These are phyloP conservation scores for Margaritifera margaritifera DNA, from an alignment of 2,888 invertebrate species.

Conservation along the genomic window DNA sequence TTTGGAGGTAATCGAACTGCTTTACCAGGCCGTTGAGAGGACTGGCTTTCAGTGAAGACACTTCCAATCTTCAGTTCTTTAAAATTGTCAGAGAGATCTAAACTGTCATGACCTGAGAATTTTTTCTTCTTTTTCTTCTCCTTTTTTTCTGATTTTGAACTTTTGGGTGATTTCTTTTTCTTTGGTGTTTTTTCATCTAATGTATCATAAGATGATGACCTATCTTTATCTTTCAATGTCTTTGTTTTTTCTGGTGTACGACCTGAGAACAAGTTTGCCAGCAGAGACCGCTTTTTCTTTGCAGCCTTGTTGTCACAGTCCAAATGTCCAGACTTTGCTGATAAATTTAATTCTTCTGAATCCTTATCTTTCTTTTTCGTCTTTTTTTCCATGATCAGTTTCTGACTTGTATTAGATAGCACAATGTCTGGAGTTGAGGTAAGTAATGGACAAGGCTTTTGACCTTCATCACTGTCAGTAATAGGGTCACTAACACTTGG, in stretches of 20 bases:
- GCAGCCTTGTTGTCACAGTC: conserved; percentile 22
- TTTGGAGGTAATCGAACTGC: conserved; percentile 51
- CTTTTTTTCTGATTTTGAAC: conserved; percentile 54
- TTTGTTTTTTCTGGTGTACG: conserved; percentile 48
- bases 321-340: conserved; percentile 10
- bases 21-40: conserved; percentile 19
- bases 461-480: conserved; percentile 52
- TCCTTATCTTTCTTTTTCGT: conserved; percentile 41
- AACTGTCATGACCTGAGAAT: conserved; percentile 27
- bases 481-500: conserved; percentile 45
- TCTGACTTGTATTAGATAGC: conserved; percentile 29
- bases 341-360: conserved; percentile 23
- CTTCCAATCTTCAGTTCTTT: conserved; percentile 56
- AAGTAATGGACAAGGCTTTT: conserved; percentile 16
- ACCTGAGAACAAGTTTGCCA: conserved; percentile 36
- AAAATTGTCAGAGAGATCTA: conserved; percentile 44
- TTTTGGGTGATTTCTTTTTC: conserved; percentile 56
- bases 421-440: conserved; percentile 38
- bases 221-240: conserved; percentile 51
- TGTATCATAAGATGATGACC: conserved; percentile 53
- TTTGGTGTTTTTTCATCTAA: conserved; percentile 53
- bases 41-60: conserved; percentile 41
- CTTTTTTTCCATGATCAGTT: conserved; percentile 37
- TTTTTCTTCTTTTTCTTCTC: conserved; percentile 44
- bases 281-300: conserved; percentile 62